Base-by-base conservation (phyloP, 2,888 invertebrate genomes). In the Hydroisotoma schaefferi region DNA sequence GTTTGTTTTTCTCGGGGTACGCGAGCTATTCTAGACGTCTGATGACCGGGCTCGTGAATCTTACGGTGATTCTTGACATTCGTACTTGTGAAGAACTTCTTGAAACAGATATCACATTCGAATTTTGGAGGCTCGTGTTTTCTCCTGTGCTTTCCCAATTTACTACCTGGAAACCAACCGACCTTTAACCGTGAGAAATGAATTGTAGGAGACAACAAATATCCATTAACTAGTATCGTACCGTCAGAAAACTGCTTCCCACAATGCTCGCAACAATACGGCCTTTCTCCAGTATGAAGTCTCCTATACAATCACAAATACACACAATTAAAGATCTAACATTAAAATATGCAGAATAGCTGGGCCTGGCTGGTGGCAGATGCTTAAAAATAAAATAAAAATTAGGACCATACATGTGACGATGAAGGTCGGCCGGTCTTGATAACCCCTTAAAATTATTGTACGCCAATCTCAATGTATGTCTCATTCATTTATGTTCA, bases 11-110 rank as follows among this genome's bases (percentile, higher is more conserved):
- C 40, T 20, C 20, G 15, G 5, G 40, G 20, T 5, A 40, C 20
- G 15, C 40, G 40, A 40, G 8, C 3, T 18, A 5, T 15, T 10
- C 4, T 5, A 8, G 8, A 10, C 8, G 15, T 33, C 5, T 15
- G 40, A 5, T 20, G 40, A 40, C 20, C 20, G n/a, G 40, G 40
- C 15, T 40, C 40, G n/a, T 40, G 40, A 15, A 40, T 40, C 40
- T 40, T 40, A 5, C n/a, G 15, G n/a, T 40, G 40, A 15, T 18
- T 40, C 20, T 40, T 40, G n/a, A 40, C n/a, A 20, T 40, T 40
- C 40, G 40, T 40, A 15, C 40, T 40, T 5, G 40, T 40, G 40
- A 40, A 40, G n/a, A 40, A 40, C n/a, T 40, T 40, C 40, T 40
- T 40, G 8, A 8, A 20, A 20, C 40, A 40, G 3, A 15, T 20